Base-by-base conservation (phyloP, 2,888 invertebrate genomes). In the Phrixothrix hirtus region DNA sequence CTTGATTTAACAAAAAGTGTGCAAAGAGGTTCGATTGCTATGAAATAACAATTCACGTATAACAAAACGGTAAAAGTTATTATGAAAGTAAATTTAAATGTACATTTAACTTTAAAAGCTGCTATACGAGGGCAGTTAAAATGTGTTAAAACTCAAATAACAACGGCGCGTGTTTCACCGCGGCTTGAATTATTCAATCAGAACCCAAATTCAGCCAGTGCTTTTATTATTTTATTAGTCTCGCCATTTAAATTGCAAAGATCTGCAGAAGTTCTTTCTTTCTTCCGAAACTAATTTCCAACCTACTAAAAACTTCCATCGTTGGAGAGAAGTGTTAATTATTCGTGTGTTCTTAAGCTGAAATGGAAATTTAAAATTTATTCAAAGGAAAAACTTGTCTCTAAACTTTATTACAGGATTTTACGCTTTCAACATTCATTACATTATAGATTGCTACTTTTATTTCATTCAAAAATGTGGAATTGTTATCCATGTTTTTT, bases 191-290 rank as follows among this genome's bases (percentile, higher is more conserved):
- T 67, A 67, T 67, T 67, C 66, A 67, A 67, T 66, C 66, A 63
- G 49, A 53, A 53, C 59, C 61, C 57, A 62, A 63, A 62, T 60
- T 59, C 62, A 60, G 63, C 61, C 61, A 50, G 52, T 56, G 62
- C 61, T 64, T 65, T 66, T 67, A 67, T 67, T 67, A 67, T 67
- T 67, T 66, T 66, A 67, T 67, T 67, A 64, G 64, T 66, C 64
- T 62, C 65, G 63, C 61, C 63, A 61, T 66, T 67, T 57, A 62
- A 64, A 64, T 62, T 62, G 62, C 61, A 59, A 60, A 62, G 62
- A 63, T 64, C 59, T 58, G 59, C 57, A 54, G 54, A 62, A 61
- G 55, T 61, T 63, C 58, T 48, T 56, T 59, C 54, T 53, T 59
- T 57, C 63, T 60, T 57, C 61, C 62, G 59, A 58, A 63, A 65